Base-by-base conservation (phyloP, 1,140 invertebrate species). In the Drosophila sucinea region DNA sequence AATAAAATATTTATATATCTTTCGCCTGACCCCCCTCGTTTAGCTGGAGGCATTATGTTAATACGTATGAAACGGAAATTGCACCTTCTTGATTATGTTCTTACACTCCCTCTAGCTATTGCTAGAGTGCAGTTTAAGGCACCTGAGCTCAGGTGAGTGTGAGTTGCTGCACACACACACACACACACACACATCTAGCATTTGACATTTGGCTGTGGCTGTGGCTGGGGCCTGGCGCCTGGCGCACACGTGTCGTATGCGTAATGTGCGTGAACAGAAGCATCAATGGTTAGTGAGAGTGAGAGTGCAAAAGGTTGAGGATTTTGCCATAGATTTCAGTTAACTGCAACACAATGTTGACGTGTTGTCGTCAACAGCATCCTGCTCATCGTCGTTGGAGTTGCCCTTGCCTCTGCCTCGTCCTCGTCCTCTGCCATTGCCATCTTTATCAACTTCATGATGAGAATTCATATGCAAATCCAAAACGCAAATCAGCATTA, bases 401-500 rank as follows among this genome's bases (percentile, higher is more conserved):
- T 71, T 17, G 17, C 17, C 17, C 17, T 17, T 17, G 17, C 80
- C 66, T 44, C 60, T 32, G n/a, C 54, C 33, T 38, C 44, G n/a
- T 23, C 35, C 54, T 55, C 55, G 55, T 56, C 60, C 63, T 41
- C 30, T 33, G 4, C 30, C 35, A 51, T 41, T 30, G 57, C 51
- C 58, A 70, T 73, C 75, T 67, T 77, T 75, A 79, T 67, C 64
- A 70, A 73, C 73, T 60, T 82, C 78, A 90, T 85, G 71, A 90
- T 86, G 72, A 77, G 75, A 67, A 85, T 86, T 90, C 85, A 82
- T 77, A 90, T 90, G 86, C 72, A 82, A 86, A 84, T 86, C 57
- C 72, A 60, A 57, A 62, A 63, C 74, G 74, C 77, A 86, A 90
- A 81, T 90, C 81, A 82, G 73, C 75, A 74, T 78, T 77, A 79